Percentiles rank a stretch among this genome's conserved stretches.
Conservation (phyloP, 2,888 invertebrate genomes). For the Tipula vernalis region DNA sequence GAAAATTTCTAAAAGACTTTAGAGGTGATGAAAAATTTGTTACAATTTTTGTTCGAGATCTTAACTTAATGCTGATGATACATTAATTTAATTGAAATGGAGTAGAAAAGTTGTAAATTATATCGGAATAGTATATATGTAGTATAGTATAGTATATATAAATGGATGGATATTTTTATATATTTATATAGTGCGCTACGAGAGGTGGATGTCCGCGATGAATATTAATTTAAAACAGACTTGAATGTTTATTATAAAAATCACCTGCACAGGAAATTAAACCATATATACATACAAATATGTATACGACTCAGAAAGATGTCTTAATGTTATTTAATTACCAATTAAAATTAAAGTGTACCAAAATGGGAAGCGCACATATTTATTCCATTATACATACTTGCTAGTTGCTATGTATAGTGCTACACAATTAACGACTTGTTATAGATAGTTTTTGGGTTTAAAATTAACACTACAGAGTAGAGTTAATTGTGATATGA, state of each 20-base stretch:
- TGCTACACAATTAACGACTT: background rate
- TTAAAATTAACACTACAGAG: background rate
- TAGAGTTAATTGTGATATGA: background rate
- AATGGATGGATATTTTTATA: background rate
- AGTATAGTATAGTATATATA: no score
- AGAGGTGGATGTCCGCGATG: slow-evolving; percentile 4
- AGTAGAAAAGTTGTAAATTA: background rate
- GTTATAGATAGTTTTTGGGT: background rate
- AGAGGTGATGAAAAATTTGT: background rate
- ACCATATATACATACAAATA: background rate
- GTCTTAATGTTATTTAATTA: background rate
- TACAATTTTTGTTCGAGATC: background rate
- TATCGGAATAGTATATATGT: background rate
- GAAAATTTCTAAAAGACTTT: background rate
- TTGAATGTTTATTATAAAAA: background rate
- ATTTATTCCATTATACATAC: background rate
- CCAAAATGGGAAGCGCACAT: background rate
- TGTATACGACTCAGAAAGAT: background rate
- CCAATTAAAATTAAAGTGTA: background rate
- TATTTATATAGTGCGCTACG: background rate
- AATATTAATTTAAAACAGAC: background rate
- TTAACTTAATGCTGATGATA: background rate
- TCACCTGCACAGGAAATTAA: background rate
- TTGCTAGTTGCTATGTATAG: background rate
- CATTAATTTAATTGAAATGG: background rate